Percentiles rank a stretch among this genome's conserved stretches.
Evolutionary conservation across 2,888 invertebrate species (phyloP).

Genomic region (Bugulina stolonifera): DNA sequence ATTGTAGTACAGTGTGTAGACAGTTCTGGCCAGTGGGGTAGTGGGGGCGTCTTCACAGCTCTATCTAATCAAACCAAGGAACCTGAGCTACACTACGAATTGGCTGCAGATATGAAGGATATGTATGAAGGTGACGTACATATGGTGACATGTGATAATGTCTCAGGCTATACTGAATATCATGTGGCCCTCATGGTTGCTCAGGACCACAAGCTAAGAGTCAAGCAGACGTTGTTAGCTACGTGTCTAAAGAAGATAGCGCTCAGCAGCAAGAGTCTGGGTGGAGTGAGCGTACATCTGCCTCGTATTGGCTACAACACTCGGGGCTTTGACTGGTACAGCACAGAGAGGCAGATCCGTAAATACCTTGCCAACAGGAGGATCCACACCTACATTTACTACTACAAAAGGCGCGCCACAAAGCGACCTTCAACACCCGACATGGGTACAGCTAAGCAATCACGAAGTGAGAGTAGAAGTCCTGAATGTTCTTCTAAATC

Average conservation of each 20-base stretch:
- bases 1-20: slow-evolving; percentile 35
- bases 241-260: slow-evolving; percentile 42
- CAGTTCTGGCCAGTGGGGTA: slow-evolving; percentile 52
- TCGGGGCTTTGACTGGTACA: slow-evolving; percentile 53
- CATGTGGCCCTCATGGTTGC: slow-evolving; percentile 45
- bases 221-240: slow-evolving; percentile 41
- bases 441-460: background rate
- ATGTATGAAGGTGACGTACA: slow-evolving; percentile 51
- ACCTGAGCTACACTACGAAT: slow-evolving; percentile 45
- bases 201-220: slow-evolving; percentile 45
- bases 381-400: slow-evolving; percentile 50
- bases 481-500: no score
- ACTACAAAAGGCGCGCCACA: slow-evolving; percentile 9
- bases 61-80: slow-evolving; percentile 38
- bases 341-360: slow-evolving; percentile 49
- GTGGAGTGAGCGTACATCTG: slow-evolving; percentile 48
- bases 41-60: slow-evolving; percentile 53
- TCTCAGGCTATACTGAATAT: slow-evolving; percentile 24
- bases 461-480: background rate
- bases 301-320: slow-evolving; percentile 52
- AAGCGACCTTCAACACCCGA: background rate
- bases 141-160: slow-evolving; percentile 43
- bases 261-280: slow-evolving; percentile 38
- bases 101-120: slow-evolving; percentile 51
- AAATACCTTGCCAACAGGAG: slow-evolving; percentile 46